Conservation (phyloP, 2,113 vertebrate genomes). For the Thryonomys swinderianus region DNA sequence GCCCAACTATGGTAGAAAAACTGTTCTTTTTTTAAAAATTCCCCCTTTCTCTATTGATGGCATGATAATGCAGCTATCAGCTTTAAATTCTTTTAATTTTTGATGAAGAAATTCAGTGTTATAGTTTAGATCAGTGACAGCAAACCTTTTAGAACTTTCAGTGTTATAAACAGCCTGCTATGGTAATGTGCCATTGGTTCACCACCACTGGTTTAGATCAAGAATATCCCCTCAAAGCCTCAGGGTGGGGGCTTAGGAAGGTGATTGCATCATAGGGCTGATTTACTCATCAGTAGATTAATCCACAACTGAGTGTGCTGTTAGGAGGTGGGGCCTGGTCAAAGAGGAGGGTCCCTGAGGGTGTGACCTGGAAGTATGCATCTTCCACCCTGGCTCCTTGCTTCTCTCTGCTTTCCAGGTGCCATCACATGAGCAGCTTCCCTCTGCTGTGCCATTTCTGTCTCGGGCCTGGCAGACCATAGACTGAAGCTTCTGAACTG, state of each 20-base stretch:
- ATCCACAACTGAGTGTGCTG: no score
- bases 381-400: no score
- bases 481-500: neutral
- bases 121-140: neutral
- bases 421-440: neutral
- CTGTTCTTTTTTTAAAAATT: constrained; percentile 13
- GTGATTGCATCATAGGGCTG: neutral
- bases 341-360: no score
- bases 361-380: no score
- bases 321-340: no score
- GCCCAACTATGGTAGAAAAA: neutral
- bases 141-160: neutral
- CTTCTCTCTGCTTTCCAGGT: no score
- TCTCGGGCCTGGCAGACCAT: neutral
- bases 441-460: neutral
- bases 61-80: neutral
- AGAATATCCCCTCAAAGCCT: neutral
- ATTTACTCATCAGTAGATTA: neutral
- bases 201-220: neutral
- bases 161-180: neutral
- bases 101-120: neutral
- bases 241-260: neutral
- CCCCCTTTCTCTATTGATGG: neutral
- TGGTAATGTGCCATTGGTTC: neutral
- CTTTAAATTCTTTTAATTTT: neutral